Conservation (phyloP, 2,113 vertebrate genomes). For the Lontra canadensis region DNA sequence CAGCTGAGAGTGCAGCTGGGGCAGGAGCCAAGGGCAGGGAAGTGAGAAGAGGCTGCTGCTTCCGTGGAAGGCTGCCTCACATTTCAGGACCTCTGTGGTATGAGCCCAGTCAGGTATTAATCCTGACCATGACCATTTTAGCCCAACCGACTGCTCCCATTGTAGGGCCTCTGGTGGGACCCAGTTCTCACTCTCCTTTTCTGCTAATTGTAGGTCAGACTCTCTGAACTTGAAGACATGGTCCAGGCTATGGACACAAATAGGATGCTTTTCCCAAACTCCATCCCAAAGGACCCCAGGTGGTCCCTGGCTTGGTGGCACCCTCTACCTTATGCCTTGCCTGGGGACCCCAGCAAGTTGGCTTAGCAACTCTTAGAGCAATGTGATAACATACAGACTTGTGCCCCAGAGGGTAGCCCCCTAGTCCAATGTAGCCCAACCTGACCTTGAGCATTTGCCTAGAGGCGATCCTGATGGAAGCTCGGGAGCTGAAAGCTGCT, state of each 20-base stretch:
- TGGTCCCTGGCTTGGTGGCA: not conserved
- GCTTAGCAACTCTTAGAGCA: not conserved
- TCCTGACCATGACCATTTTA: not conserved
- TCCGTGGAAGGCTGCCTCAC: not conserved
- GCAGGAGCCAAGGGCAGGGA: not conserved
- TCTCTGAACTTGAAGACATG: constrained; percentile 13
- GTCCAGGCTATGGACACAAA: not conserved
- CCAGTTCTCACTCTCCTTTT: not conserved
- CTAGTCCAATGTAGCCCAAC: not conserved
- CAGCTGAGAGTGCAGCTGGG: not conserved
- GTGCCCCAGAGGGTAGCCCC: not conserved
- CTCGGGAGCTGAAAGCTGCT: not conserved
- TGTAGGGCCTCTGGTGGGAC: not conserved
- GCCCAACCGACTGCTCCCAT: not conserved
- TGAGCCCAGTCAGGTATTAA: not conserved
- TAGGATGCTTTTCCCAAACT: not conserved
- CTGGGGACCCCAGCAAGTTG: not conserved
- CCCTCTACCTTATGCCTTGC: not conserved
- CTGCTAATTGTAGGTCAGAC: not conserved
- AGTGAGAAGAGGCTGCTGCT: not conserved
- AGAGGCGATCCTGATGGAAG: not conserved
- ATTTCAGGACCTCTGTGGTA: not conserved
- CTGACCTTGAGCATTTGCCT: constrained; percentile 16
- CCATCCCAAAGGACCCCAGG: not conserved
- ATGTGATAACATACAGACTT: not conserved